A percentile compares a stretch with the other conserved stretches of the same genome.
Evolutionary conservation across 2,888 invertebrate genomes (phyloP).

Genomic region (Parochlus steinenii): DNA sequence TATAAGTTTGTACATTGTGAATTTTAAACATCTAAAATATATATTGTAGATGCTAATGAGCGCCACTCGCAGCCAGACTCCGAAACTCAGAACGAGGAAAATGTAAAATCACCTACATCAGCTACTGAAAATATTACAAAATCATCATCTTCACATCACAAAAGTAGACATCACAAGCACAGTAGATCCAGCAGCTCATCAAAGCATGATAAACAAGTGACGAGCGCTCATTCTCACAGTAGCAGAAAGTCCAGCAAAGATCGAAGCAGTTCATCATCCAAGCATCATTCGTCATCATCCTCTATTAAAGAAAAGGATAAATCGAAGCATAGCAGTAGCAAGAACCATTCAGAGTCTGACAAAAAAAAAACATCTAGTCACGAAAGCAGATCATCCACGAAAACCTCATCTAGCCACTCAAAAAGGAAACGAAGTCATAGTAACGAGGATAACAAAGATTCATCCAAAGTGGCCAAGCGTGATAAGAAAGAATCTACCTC

Average conservation of each 20-base stretch:
- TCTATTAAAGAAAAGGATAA: slow-evolving; percentile 27
- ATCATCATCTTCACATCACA: too few relatives aligned
- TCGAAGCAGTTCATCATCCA: slow-evolving; percentile 18
- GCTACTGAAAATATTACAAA: too few relatives aligned
- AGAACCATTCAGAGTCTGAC: slow-evolving; percentile 22
- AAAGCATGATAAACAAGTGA: too few relatives aligned
- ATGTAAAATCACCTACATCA: too few relatives aligned
- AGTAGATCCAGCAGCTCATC: too few relatives aligned
- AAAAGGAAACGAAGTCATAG: slow-evolving; percentile 14
- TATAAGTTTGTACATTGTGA: too few relatives aligned
- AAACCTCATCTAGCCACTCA: slow-evolving; percentile 22
- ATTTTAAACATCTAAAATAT: too few relatives aligned
- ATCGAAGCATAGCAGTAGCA: slow-evolving; percentile 24
- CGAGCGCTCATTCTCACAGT: neutral
- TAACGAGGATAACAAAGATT: slow-evolving; percentile 14
- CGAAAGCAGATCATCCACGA: slow-evolving; percentile 23
- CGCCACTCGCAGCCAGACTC: too few relatives aligned
- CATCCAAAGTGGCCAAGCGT: slow-evolving; percentile 21
- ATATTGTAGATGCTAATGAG: too few relatives aligned
- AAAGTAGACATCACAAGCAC: too few relatives aligned
- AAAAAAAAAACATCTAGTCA: slow-evolving; percentile 16
- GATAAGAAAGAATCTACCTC: slow-evolving; percentile 10
- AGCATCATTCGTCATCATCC: slow-evolving; percentile 25
- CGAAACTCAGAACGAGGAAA: too few relatives aligned
- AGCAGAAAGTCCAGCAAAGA: slow-evolving; percentile 7